Base-by-base conservation (phyloP, 2,888 invertebrate species). In the Lagria hirta region DNA sequence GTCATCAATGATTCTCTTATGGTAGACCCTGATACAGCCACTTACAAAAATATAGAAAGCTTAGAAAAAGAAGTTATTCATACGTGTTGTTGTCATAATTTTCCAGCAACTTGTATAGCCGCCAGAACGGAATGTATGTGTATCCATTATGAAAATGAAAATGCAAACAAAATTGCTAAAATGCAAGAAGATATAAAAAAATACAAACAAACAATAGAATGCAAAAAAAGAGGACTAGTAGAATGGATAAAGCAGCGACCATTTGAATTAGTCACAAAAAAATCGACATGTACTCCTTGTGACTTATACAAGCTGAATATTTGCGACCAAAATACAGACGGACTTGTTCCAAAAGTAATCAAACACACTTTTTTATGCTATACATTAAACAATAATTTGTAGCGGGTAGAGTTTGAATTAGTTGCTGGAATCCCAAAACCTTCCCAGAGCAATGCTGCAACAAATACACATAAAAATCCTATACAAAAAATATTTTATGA, bases 371-470 rank as follows among this genome's bases (percentile, higher is more conserved):
- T n/a, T n/a, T n/a, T n/a, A n/a, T n/a, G n/a, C n/a, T n/a, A n/a
- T n/a, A n/a, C n/a, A n/a, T n/a, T n/a, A n/a, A n/a, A n/a, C n/a
- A n/a, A n/a, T n/a, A 20, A 8, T 17, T 51, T 55, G 27, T 51
- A 71, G 71, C 54, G 65, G 40, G 60, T 72, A 29, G 56, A 69
- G 3, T 72, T 72, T 43, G 70, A 72, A 49, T 55, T 70, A 29
- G 58, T 71, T 5, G 62, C 66, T 14, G 64, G 63, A 11, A 35
- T 61, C 3, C 65, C 65, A 2, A 64, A 61, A 51, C 62, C 58
- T 3, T 49, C 49, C 16, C 51, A 47, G 5, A 51, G 33, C 14
- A 61, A 52, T 2, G 53, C 54, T 3, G 61, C 58, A 15, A 64
- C 61, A 1, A 66, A 65, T 28, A 62, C 63, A 6, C 13, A 32